Conservation (phyloP, 2,113 vertebrate genomes). For the Spheniscus mendiculus region DNA sequence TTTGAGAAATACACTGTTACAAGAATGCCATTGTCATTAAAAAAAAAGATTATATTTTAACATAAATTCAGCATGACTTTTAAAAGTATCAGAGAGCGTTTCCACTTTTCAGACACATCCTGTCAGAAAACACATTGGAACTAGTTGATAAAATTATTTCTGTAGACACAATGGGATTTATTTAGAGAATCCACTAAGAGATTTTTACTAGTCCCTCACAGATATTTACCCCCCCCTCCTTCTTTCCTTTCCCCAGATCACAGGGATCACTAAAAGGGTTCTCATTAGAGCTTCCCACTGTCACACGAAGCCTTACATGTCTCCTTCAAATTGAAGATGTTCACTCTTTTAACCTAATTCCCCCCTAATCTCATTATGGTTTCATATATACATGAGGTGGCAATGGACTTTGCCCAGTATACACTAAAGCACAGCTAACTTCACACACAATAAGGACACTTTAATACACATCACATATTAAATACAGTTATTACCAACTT, state of each 20-base stretch:
- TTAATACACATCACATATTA: not conserved
- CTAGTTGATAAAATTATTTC: not conserved
- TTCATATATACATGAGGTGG: not conserved
- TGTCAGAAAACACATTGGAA: not conserved
- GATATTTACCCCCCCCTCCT: not conserved
- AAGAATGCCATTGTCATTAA: not conserved
- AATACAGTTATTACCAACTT: not conserved
- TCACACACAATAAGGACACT: not conserved
- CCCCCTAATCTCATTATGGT: not conserved
- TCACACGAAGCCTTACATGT: not conserved
- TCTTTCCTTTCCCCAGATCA: not conserved
- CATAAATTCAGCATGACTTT: not conserved
- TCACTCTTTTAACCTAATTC: not conserved
- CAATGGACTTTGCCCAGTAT: not conserved
- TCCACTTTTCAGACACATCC: not conserved
- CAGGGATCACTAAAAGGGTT: not conserved
- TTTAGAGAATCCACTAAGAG: not conserved
- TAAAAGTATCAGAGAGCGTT: accelerated
- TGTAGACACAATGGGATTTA: not conserved
- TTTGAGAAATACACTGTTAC: not conserved
- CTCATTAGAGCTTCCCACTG: not conserved
- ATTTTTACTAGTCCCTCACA: not conserved
- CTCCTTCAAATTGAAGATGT: not conserved
- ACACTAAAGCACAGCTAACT: not conserved
- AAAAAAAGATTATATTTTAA: not conserved